Evolutionary conservation across 2,888 invertebrate species (phyloP), one percentile per base, ranked within the genome.

Genomic region (Hirtodrosophila histrioides): DNA sequence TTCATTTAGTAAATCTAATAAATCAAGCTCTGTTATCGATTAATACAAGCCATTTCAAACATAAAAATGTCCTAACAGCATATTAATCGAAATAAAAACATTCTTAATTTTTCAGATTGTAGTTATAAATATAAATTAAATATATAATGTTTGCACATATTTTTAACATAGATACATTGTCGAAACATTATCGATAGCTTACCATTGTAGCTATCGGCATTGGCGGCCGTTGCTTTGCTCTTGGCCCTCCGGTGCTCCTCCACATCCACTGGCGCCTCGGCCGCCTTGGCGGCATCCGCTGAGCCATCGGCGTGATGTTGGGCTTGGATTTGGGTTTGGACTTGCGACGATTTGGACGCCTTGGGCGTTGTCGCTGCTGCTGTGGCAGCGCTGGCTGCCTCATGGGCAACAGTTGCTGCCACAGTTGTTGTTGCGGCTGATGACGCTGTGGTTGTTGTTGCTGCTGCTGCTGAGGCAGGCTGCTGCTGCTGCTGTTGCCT

Each of bases 281-380:
- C 33, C 23, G 54, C 36, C 39, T 65, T 64, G 23, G 69, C 31
- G 9, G 31, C 31, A 6, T 31, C 9, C 9, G 31, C 31, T 31
- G 31, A 31, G 7, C 7, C 9, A 27, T 31, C 8, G 31, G 31
- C 9, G 4, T 31, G 7, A 9, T 7, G 3, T 31, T 31, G 31
- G 27, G 27, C 6, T 27, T 27, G 27, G 27, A 27, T 27, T 27
- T 27, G 27, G 27, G 44, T 45, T 37, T 53, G 63, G 36, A 44
- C 39, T 36, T 63, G 68, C 56, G 50, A 24, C 17, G 63, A 69
- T 37, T 51, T 69, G 37, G 55, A 24, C 37, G 61, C 56, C 40
- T 65, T 71, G 45, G 61, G 41, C 65, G 73, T 41, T 31, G 74
- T 84, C 40, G 89, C 82, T 33, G 88, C 69, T 24, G 57, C 33